Evolutionary conservation across 2,888 invertebrate genomes (phyloP), one percentile per base, ranked within the genome.

Genomic region (Therioaphis trifolii): DNA sequence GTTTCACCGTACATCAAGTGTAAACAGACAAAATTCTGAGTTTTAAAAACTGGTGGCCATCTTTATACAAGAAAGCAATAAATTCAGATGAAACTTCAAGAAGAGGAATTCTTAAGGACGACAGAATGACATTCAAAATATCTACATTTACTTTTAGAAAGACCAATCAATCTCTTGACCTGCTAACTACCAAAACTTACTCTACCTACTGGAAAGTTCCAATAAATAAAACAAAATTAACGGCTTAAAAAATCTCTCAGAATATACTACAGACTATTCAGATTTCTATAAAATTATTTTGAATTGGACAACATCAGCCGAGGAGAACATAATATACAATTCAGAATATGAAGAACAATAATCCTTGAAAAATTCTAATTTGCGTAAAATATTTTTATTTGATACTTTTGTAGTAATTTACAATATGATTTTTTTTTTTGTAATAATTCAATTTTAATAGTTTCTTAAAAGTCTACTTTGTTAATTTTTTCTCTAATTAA

Each of bases 201-300:
- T 52, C 52, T n/a, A n/a, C n/a, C n/a, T n/a, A n/a, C 14, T 18
- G n/a, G 18, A 12, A n/a, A n/a, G n/a, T 52, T 68, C 27, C 63
- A 49, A 77, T 77, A 63, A 77, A 76, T 2, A n/a, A 68, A 77
- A 77, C 40, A 66, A 77, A 63, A 63, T 46, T 66, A 27, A 77
- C 14, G 43, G 61, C 7, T 29, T 77, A 29, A n/a, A 77, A 77
- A 77, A 49, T 27, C 66, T 77, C 21, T 11, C 40, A 29, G 14
- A 77, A 77, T 77, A 77, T 18, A 76, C 76, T 27, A 58, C 35
- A 43, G 76, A 63, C 11, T 58, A 76, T 63, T 71, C 49, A 18
- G 76, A 76, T 27, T 76, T 76, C 58, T 76, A 58, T 27, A 76
- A 40, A 35, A 35, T 46, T 43, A 58, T 76, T 61, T 63, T 24